Percentiles rank a stretch among this genome's conserved stretches.
Evolutionary conservation across 2,113 vertebrate species (phyloP).

Genomic region (Siniperca knerii): DNA sequence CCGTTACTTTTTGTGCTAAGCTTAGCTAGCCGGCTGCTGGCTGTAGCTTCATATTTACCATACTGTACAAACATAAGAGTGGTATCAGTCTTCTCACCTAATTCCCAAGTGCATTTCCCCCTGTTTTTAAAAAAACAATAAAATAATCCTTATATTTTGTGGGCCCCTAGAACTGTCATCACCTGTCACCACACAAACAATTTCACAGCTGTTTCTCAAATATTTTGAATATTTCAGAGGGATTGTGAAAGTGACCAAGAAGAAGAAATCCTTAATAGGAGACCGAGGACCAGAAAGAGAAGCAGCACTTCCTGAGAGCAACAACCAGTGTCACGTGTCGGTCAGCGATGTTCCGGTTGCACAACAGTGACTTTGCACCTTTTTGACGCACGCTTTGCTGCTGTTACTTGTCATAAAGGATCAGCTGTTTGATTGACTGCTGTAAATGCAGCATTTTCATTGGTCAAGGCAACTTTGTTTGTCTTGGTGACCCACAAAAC

Average conservation of each 20-base stretch:
- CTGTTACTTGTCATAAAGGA: slow-evolving; percentile 10
- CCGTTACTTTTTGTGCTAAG: not conserved
- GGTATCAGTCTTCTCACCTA: not conserved
- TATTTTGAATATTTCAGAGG: slow-evolving; percentile 79
- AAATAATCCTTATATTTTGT: slow-evolving; percentile 1
- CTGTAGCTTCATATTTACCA: not conserved
- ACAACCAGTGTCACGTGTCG: not conserved
- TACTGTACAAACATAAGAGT: not conserved
- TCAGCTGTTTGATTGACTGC: not conserved
- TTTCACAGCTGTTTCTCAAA: not conserved
- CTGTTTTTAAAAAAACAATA: not conserved
- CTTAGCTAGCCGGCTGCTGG: not conserved
- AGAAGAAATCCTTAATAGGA: slow-evolving; percentile 85
- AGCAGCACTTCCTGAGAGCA: slow-evolving; percentile 90
- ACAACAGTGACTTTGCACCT: slow-evolving; percentile 42
- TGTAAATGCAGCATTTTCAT: slow-evolving; percentile 11
- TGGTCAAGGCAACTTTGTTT: slow-evolving; percentile 13
- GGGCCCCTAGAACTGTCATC: not conserved
- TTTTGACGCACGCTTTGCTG: slow-evolving; percentile 6
- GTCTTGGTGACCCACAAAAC: slow-evolving; percentile 13
- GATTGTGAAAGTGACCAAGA: slow-evolving; percentile 94
- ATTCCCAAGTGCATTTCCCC: not conserved
- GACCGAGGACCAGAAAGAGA: slow-evolving; percentile 86
- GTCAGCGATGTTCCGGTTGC: slow-evolving; percentile 7
- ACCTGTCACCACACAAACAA: not conserved